phyloP scores from a whole-genome alignment of 2,113 vertebrate species.

The Solenodon paradoxus region DNA sequence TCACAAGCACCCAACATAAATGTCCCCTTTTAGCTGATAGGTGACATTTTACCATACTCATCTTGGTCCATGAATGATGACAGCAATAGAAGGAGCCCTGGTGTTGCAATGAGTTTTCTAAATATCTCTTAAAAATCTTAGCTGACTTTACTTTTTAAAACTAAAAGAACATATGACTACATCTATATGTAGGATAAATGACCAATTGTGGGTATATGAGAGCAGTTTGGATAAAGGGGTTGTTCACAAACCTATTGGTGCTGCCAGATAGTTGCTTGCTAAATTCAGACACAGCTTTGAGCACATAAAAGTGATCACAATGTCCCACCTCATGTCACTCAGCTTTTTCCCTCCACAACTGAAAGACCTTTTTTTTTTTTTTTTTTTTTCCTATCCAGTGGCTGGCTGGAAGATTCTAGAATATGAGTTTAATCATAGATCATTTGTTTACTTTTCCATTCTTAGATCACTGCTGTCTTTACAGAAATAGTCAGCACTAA shows the following conservation, averaged over 20 bases:
- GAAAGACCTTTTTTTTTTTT: background rate
- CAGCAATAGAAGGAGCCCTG: background rate
- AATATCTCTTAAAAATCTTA: constrained; percentile 28
- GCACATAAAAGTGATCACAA: background rate
- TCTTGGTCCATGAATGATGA: background rate
- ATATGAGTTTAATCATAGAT: background rate
- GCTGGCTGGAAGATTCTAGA: background rate
- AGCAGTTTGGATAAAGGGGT: background rate
- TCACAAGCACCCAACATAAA: constrained; percentile 28
- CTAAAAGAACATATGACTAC: background rate
- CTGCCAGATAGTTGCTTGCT: background rate
- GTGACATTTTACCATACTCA: background rate
- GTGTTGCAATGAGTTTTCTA: constrained; percentile 15
- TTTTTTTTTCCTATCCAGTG: background rate
- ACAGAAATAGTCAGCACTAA: background rate
- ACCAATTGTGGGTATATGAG: background rate
- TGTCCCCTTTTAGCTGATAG: constrained; percentile 2
- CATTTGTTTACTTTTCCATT: background rate
- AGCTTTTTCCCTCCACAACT: background rate
- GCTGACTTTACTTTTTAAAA: background rate
- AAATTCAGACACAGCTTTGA: background rate
- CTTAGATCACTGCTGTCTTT: background rate
- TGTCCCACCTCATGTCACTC: background rate
- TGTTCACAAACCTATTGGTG: background rate
- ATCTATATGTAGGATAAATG: background rate